Percentiles rank a stretch among this genome's conserved stretches.
phyloP scores from a whole-genome alignment of 2,888 invertebrate genomes.

The Cephus sareptanus region DNA sequence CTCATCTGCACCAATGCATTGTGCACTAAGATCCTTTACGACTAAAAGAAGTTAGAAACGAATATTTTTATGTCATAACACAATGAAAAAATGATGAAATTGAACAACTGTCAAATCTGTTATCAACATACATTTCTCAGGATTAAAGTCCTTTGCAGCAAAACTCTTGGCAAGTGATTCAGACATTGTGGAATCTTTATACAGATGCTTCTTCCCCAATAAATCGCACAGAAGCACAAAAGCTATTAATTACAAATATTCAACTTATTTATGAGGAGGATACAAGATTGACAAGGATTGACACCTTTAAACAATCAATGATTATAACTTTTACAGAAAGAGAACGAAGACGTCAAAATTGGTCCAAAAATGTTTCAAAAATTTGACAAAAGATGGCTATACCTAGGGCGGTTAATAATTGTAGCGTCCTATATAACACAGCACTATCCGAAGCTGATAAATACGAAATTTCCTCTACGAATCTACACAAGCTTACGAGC shows the following conservation, averaged over 20 bases:
- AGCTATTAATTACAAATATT: not conserved
- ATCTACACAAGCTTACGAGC: too few species aligned
- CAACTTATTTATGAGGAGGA: not conserved
- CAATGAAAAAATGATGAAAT: conserved; percentile 13
- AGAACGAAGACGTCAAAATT: not conserved
- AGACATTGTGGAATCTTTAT: conserved; percentile 63
- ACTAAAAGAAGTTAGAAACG: conserved; percentile 62
- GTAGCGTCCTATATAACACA: too few species aligned
- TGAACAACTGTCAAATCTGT: not conserved
- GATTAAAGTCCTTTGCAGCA: conserved; percentile 75
- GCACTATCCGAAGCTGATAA: too few species aligned
- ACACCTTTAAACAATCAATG: not conserved
- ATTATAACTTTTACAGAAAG: not conserved
- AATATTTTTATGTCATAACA: not conserved
- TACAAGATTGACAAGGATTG: too few species aligned
- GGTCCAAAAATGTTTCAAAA: too few species aligned
- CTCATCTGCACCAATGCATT: conserved; percentile 88
- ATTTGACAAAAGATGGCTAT: too few species aligned
- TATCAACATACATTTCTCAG: conserved; percentile 73
- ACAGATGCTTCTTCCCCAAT: not conserved
- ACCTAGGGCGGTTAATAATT: too few species aligned
- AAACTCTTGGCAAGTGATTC: conserved; percentile 74
- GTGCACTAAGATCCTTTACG: conserved; percentile 85
- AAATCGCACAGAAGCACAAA: not conserved
- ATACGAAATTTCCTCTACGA: too few species aligned